A percentile compares a stretch with the other conserved stretches of the same genome.
These are phyloP conservation scores for Popillia japonica DNA, from an alignment of 1,140 invertebrate species.

Conservation along the genomic window DNA sequence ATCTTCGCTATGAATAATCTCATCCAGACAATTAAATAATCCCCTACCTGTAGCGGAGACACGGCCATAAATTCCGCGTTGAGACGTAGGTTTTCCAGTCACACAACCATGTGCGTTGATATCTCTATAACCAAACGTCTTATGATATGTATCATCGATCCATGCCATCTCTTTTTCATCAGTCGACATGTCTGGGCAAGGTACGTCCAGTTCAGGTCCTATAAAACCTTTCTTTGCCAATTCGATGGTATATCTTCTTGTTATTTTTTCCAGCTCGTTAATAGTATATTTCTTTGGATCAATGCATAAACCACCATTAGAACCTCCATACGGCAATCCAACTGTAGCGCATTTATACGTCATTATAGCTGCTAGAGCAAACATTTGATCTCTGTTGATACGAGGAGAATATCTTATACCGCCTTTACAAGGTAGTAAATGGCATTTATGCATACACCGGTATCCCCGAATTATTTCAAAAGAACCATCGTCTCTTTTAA, in stretches of 20 bases:
- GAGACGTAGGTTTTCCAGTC: slow-evolving; percentile 97
- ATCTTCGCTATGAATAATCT: slow-evolving; percentile 96
- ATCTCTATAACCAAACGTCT: slow-evolving; percentile 82
- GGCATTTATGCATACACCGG: slow-evolving; percentile 84
- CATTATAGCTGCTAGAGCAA: slow-evolving; percentile 97
- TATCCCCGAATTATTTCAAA: slow-evolving; percentile 86
- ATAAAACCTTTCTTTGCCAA: slow-evolving; percentile 99
- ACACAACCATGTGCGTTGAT: slow-evolving; percentile 98
- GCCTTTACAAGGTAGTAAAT: slow-evolving; percentile 83
- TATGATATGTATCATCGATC: slow-evolving; percentile 99
- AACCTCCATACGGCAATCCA: slow-evolving; percentile 96
- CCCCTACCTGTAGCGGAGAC: slow-evolving; percentile 97
- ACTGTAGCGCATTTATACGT: slow-evolving; percentile 98
- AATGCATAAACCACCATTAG: slow-evolving; percentile 98
- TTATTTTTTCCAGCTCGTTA: slow-evolving; percentile 98
- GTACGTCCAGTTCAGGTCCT: slow-evolving; percentile 96
- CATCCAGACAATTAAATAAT: slow-evolving; percentile 97
- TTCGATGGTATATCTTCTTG: slow-evolving; percentile 95
- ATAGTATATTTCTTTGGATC: slow-evolving; percentile 96
- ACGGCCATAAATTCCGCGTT: slow-evolving; percentile 96
- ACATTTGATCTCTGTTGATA: slow-evolving; percentile 77
- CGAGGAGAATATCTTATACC: slow-evolving; percentile 26
- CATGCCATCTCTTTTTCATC: slow-evolving; percentile 99
- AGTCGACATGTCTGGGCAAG: slow-evolving; percentile 98
- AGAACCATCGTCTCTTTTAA: slow-evolving; percentile 77